These are phyloP conservation scores for Cerastoderma edule DNA, from an alignment of 2,888 invertebrate species.

Conservation along the genomic window DNA sequence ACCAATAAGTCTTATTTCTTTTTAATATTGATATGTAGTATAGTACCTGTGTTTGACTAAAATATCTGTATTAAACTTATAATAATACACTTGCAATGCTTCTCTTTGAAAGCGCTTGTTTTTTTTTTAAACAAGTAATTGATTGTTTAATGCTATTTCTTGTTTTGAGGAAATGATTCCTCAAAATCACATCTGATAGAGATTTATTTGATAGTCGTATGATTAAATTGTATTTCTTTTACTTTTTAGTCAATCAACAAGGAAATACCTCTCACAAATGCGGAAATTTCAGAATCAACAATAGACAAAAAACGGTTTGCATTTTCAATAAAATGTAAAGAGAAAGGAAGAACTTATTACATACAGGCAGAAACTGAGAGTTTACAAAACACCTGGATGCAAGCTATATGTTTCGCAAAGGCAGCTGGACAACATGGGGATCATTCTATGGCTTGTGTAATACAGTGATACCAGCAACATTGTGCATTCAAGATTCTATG, in stretches of 20 bases:
- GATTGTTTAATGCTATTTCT: not conserved
- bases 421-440: slow-evolving; percentile 78
- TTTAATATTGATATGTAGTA: no score
- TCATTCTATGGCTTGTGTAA: slow-evolving; percentile 79
- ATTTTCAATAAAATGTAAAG: slow-evolving; percentile 81
- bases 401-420: slow-evolving; percentile 83
- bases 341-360: slow-evolving; percentile 80
- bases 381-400: slow-evolving; percentile 82
- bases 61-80: no score
- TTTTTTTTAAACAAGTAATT: not conserved
- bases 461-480: slow-evolving; percentile 75
- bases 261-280: slow-evolving; percentile 79
- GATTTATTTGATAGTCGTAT: not conserved
- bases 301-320: slow-evolving; percentile 81
- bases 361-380: slow-evolving; percentile 81
- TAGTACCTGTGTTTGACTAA: no score
- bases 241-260: slow-evolving; percentile 76
- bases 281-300: slow-evolving; percentile 81
- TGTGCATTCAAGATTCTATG: no score
- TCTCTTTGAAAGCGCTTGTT: no score
- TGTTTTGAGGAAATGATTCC: not conserved
- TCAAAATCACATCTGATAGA: not conserved
- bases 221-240: slow-evolving; percentile 25
- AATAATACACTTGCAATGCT: no score
- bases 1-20: no score